Conservation (phyloP, 1,140 invertebrate species). For the Rhynchophorus ferrugineus region DNA sequence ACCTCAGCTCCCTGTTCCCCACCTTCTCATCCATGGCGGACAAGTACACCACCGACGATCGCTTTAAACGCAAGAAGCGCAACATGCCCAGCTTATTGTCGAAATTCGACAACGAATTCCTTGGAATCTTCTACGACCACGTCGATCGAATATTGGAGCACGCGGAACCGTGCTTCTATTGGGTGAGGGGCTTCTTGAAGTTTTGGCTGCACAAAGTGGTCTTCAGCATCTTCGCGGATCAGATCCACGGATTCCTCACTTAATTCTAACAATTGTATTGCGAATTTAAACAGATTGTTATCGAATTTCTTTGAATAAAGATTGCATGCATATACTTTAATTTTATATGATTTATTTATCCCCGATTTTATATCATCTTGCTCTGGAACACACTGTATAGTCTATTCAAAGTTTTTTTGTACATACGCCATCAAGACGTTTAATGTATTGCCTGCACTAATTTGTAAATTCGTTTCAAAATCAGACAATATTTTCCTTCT, state of each 20-base stretch:
- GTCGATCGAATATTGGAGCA: neutral
- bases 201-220: neutral
- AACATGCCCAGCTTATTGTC: neutral
- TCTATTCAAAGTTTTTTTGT: no score
- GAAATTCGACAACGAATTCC: neutral
- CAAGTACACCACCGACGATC: neutral
- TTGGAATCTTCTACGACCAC: neutral
- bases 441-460: no score
- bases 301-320: no score
- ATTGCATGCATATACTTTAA: no score
- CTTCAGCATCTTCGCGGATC: neutral
- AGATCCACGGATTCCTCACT: neutral
- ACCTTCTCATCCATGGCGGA: neutral
- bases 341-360: no score
- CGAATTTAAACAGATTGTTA: no score
- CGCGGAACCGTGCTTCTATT: neutral
- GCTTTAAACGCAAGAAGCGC: neutral
- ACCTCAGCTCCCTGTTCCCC: neutral
- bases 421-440: no score
- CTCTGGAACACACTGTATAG: no score
- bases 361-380: no score
- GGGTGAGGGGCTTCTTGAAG: neutral
- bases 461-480: no score
- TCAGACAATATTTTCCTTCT: no score
- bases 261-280: no score